These are phyloP conservation scores for Chymomyza costata DNA, from an alignment of 1,140 invertebrate species.

Conservation along the genomic window DNA sequence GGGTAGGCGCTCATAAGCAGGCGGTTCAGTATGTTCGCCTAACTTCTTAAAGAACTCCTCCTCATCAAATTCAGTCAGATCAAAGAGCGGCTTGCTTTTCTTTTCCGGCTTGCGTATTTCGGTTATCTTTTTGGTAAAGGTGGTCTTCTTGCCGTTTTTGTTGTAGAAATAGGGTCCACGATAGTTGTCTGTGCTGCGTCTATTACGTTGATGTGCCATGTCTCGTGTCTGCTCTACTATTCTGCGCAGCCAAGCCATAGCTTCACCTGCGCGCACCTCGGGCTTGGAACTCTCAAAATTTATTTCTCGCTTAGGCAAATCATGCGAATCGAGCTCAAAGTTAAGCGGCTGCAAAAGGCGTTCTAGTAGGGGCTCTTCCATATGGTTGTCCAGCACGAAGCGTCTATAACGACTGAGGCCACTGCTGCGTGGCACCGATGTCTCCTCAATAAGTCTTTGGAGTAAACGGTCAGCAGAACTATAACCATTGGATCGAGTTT, in stretches of 20 bases:
- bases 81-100: slow-evolving; percentile 48
- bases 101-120: slow-evolving; percentile 64
- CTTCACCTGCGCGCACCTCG: slow-evolving; percentile 24
- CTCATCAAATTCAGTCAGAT: slow-evolving; percentile 62
- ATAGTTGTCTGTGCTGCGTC: slow-evolving; percentile 38
- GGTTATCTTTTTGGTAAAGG: slow-evolving; percentile 63
- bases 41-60: slow-evolving; percentile 70
- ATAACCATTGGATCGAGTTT: slow-evolving; percentile 23
- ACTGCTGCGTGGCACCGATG: slow-evolving; percentile 41
- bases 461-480: slow-evolving; percentile 61
- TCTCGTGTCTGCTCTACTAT: slow-evolving; percentile 42
- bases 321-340: background rate
- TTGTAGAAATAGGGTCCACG: slow-evolving; percentile 56
- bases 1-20: slow-evolving; percentile 46
- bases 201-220: slow-evolving; percentile 25
- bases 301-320: slow-evolving; percentile 33
- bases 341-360: slow-evolving; percentile 37
- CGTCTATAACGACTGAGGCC: slow-evolving; percentile 44
- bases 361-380: slow-evolving; percentile 16
- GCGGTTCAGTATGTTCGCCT: slow-evolving; percentile 45
- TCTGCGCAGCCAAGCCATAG: slow-evolving; percentile 43
- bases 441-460: slow-evolving; percentile 64
- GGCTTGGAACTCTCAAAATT: no score
- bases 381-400: slow-evolving; percentile 48
- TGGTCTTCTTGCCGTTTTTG: slow-evolving; percentile 42